These are phyloP conservation scores for Crotalus horridus DNA, from an alignment of 2,113 vertebrate genomes.

Conservation along the genomic window DNA sequence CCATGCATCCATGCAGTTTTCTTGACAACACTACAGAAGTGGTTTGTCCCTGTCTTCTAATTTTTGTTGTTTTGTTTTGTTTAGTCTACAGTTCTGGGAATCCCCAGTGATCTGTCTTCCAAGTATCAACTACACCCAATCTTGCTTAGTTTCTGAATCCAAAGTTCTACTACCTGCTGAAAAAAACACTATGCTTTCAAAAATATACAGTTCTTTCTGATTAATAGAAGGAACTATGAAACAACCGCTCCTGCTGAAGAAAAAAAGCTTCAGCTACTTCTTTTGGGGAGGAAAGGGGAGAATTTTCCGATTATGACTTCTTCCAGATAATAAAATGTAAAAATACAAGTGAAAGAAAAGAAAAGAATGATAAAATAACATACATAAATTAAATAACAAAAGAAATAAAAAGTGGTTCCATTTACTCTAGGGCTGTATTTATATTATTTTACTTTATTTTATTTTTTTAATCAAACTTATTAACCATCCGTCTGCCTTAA, in stretches of 20 bases:
- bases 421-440: not conserved
- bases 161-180: not conserved
- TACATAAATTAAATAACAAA: not conserved
- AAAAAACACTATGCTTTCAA: not conserved
- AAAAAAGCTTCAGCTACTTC: not conserved
- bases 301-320: not conserved
- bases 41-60: not conserved
- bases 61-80: not conserved
- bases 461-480: no score
- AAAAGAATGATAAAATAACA: not conserved
- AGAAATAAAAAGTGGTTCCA: not conserved
- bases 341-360: not conserved
- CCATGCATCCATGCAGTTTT: not conserved
- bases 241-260: not conserved
- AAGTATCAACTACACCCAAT: not conserved
- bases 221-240: not conserved
- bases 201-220: not conserved
- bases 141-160: not conserved
- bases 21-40: not conserved
- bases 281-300: not conserved
- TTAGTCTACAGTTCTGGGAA: not conserved
- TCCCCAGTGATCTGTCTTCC: not conserved
- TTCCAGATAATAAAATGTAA: not conserved
- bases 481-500: not conserved
- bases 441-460: not conserved